Evolutionary conservation across 1,140 invertebrate genomes (phyloP), one percentile per base, ranked within the genome.

Genomic region (Thalassaphorura encarpata): DNA sequence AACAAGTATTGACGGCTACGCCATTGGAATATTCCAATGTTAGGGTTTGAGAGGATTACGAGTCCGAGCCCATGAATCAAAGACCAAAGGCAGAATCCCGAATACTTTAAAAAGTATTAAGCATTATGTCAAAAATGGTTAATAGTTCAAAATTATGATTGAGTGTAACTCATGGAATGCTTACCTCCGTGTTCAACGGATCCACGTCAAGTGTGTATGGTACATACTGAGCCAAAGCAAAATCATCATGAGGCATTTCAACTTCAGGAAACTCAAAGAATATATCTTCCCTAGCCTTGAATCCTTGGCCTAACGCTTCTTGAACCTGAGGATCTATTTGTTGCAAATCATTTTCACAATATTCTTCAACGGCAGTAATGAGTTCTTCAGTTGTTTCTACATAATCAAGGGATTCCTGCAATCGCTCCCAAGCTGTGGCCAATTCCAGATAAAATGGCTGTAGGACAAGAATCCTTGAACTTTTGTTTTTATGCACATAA

Each of bases 21-120:
- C 67, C 70, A 75, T 58, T 75, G 72, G 16, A 75, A 75, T 0
- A 82, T 63, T 13, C 81, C 83, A 19, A 83, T 74, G 53, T 77
- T 79, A 36, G 79, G 75, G 69, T 83, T 83, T 27, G 77, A 77
- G 0, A 81, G 80, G 33, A 83, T 75, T 13, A 84, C 66, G 2
- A 76, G 75, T 2, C 83, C 83, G 23, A 73, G 69, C 2, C 75
- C 75, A 26, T 73, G 62, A 2, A 79, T 75, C 23, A 83, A 67
- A 49, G 71, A 75, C 72, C 75, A 77, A 0, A 76, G 72, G 65
- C 82, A 83, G 67, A 84, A 84, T 46, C 83, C 82, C 60, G 81
- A 67, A 67, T 77, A 82, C 81, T 83, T n/a, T n/a, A n/a, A n/a
- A n/a, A n/a, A n/a, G n/a, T n/a, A n/a, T n/a, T n/a, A n/a, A n/a